Evolutionary conservation across 2,888 invertebrate species (phyloP), one percentile per base, ranked within the genome.

Genomic region (Conistra vaccinii): DNA sequence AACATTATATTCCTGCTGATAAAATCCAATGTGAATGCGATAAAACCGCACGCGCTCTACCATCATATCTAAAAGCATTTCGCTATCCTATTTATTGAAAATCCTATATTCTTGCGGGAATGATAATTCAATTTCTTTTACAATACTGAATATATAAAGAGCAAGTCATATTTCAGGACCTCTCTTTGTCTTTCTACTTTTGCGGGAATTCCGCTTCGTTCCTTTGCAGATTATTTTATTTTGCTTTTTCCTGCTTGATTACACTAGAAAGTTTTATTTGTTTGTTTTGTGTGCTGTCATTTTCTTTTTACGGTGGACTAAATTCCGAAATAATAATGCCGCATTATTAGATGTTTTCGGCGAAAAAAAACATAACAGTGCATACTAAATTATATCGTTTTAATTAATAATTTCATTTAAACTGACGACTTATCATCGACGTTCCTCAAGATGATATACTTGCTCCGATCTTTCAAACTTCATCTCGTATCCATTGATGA

Each of bases 51-150:
- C 83, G 77, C 85, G 77, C 66, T 68, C 70, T 80, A 57, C 57
- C 77, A 75, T 78, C 58, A 68, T 75, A 71, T 73, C 79, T 83
- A 79, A 84, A 83, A 83, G 83, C 83, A 84, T 76, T 85, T 83
- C 66, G 68, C 79, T 79, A 68, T 79, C 76, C 73, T 83, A 83
- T 81, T 79, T 83, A 85, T 84, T 85, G 83, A 83, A 83, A 83
- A 79, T 74, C 85, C 79, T 76, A 76, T 79, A 85, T 85, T 85
- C 76, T 79, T 85, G 76, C 69, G 83, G 70, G 79, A 79, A 84
- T 83, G 70, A 83, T 85, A 84, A 84, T 84, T 84, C 86, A 83
- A 83, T 84, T 84, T 76, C 80, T 83, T 85, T 74, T 79, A 82
- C 76, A 82, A 79, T 79, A 85, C 83, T 62, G 86, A 85, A 85